Evolutionary conservation across 2,888 invertebrate genomes (phyloP), one percentile per base, ranked within the genome.

Genomic region (Cataglyphis altisquamis): DNA sequence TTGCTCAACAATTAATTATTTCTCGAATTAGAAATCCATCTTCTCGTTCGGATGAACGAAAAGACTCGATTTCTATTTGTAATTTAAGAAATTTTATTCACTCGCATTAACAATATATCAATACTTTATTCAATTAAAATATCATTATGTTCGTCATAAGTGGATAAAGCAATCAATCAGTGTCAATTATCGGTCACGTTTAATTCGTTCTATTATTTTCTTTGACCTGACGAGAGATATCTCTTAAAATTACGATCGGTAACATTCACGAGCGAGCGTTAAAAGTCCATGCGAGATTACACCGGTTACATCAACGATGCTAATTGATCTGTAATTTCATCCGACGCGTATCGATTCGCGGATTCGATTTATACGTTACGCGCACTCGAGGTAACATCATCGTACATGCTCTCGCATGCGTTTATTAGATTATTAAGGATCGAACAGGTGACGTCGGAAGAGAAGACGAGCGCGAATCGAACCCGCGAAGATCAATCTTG

Each of bases 321-420:
- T 88, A 88, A 88, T 90, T 84, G 84, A 83, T 84, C 88, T 64
- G 84, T 83, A 88, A 83, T 78, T 86, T 60, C 60, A 87, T 82
- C 74, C 48, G 45, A 68, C 6, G 74, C 41, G n/a, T 29, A 63
- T 48, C 68, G n/a, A 80, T 85, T 84, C 41, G 82, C 39, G 72
- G 10, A 55, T 60, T 45, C 41, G 57, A 39, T 60, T 75, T 15
- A 25, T n/a, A 39, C 68, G 32, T 72, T 66, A 60, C 77, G 25
- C 21, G 72, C 8, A 15, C 4, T 70, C 32, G 39, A 57, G 57
- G 15, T 62, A 66, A 48, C 36, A 52, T 48, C 45, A 63, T 52
- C 52, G 74, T 73, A 1, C 25, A 29, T 1, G 73, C 66, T 15
- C 63, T 36, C 62, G 48, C 39, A 36, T 64, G 52, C 48, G 52